phyloP scores from a whole-genome alignment of 2,888 invertebrate genomes.

The Drosophila falleni region DNA sequence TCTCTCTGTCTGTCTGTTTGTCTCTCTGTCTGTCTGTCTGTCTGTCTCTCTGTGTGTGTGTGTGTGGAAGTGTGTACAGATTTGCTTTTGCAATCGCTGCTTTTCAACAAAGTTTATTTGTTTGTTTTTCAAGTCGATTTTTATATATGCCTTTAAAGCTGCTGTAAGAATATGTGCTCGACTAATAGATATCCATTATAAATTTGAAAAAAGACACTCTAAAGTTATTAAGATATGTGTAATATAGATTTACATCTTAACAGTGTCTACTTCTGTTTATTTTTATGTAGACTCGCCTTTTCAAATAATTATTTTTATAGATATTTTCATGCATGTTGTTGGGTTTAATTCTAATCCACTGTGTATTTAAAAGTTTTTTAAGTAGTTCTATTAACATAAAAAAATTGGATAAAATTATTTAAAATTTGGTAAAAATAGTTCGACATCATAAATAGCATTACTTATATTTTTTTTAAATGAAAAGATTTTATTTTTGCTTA shows the following conservation, averaged over 20 bases:
- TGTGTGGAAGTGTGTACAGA: slow-evolving; percentile 6
- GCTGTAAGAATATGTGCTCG: neutral
- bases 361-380: neutral
- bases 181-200: neutral
- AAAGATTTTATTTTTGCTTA: too few relatives aligned
- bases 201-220: neutral
- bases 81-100: slow-evolving; percentile 51
- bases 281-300: too few relatives aligned
- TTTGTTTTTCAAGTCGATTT: slow-evolving; percentile 43
- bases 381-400: neutral
- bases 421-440: too few relatives aligned
- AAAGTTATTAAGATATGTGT: neutral
- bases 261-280: too few relatives aligned
- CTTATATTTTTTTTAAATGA: too few relatives aligned
- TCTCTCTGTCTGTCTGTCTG: neutral
- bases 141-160: neutral
- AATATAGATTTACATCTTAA: too few relatives aligned
- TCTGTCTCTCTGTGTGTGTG: slow-evolving; percentile 4
- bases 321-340: too few relatives aligned
- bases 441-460: too few relatives aligned
- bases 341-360: too few relatives aligned
- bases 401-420: neutral
- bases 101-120: slow-evolving; percentile 56
- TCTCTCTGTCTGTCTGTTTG: slow-evolving; percentile 4
- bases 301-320: too few relatives aligned